Evolutionary conservation across 2,113 vertebrate genomes (phyloP).

Genomic region (Xyrauchen texanus): DNA sequence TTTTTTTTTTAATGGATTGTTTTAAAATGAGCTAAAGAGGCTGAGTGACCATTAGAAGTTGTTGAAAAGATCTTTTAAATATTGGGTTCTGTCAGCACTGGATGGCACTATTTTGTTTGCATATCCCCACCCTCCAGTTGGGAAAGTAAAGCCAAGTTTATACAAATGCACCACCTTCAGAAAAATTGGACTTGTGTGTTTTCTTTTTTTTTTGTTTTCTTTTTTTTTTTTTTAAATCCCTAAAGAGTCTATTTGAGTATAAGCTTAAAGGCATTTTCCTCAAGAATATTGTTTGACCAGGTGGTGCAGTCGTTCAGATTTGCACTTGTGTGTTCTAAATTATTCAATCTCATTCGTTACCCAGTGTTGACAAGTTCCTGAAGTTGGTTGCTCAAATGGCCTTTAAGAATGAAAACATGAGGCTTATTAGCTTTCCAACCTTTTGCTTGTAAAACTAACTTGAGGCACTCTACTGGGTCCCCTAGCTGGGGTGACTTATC

Average conservation of each 20-base stretch:
- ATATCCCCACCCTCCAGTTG: neutral
- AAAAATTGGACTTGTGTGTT: neutral
- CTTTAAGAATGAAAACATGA: slow-evolving; percentile 57
- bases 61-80: slow-evolving; percentile 41
- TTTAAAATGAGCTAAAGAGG: slow-evolving; percentile 76
- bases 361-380: slow-evolving; percentile 67
- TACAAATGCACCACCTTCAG: slow-evolving; percentile 1
- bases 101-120: slow-evolving; percentile 40
- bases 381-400: slow-evolving; percentile 46
- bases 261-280: neutral
- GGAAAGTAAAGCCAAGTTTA: neutral
- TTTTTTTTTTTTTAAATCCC: slow-evolving; percentile 64
- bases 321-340: slow-evolving; percentile 51
- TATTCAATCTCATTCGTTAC: slow-evolving; percentile 18
- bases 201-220: too few species aligned
- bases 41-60: slow-evolving; percentile 56
- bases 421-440: slow-evolving; percentile 67
- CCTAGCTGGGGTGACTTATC: slow-evolving; percentile 50
- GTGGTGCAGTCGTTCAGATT: slow-evolving; percentile 55
- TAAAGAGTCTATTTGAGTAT: slow-evolving; percentile 55
- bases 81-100: slow-evolving; percentile 68
- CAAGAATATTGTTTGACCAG: slow-evolving; percentile 40
- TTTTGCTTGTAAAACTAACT: slow-evolving; percentile 69
- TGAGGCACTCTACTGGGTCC: slow-evolving; percentile 60
- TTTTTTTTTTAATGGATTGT: slow-evolving; percentile 79